These are phyloP conservation scores for Polyommatus iphigenia DNA, from an alignment of 2,888 invertebrate species.

Conservation along the genomic window DNA sequence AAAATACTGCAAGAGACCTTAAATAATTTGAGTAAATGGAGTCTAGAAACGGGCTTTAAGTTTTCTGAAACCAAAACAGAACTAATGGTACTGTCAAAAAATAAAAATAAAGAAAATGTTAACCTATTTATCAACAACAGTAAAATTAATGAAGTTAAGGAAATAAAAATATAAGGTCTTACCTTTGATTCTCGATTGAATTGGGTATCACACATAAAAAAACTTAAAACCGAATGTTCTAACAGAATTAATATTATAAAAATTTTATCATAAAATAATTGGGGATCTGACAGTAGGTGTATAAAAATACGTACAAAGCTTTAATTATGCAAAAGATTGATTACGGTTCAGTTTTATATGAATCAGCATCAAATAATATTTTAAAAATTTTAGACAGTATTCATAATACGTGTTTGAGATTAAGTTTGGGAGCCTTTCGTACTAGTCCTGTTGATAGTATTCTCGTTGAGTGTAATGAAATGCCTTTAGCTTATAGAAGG, in stretches of 20 bases:
- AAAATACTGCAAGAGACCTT: too few species aligned
- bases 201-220: constrained; percentile 3
- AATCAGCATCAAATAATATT: background rate
- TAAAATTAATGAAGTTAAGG: background rate
- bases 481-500: background rate
- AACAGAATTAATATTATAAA: background rate
- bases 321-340: background rate
- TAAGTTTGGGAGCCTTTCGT: constrained; percentile 2
- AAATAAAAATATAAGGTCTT: background rate
- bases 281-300: background rate
- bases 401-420: background rate
- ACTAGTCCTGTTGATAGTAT: constrained; percentile 1
- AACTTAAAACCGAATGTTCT: background rate
- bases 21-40: too few species aligned
- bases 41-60: too few species aligned
- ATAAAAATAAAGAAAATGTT: too few species aligned
- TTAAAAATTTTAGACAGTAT: background rate
- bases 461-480: background rate
- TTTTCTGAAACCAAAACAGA: too few species aligned
- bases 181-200: background rate
- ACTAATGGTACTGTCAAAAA: too few species aligned
- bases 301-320: constrained; percentile 15
- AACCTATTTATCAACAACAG: too few species aligned
- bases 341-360: background rate
- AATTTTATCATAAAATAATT: background rate